A percentile compares a stretch with the other conserved stretches of the same genome.
These are phyloP conservation scores for Lasioglossum baleicum DNA, from an alignment of 1,140 invertebrate species.

Conservation along the genomic window DNA sequence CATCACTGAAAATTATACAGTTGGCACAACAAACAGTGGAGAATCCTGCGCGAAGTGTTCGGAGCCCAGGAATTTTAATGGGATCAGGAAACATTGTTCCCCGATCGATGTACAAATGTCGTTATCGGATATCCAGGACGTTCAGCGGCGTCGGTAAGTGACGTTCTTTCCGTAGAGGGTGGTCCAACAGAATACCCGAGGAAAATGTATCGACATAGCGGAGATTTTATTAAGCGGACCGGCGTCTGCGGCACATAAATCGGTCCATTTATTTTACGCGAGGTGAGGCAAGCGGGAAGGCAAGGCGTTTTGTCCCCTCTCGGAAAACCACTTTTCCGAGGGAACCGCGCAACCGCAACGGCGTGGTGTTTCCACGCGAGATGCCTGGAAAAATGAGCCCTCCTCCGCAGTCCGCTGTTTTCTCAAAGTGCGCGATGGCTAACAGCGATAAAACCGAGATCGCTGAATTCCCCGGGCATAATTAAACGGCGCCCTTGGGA, in stretches of 20 bases:
- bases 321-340: conserved; percentile 43
- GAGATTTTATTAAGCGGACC: conserved; percentile 66
- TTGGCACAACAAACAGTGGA: too few species aligned
- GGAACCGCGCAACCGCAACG: not conserved
- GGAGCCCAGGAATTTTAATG: not conserved
- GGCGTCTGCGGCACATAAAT: conserved; percentile 59
- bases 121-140: not conserved
- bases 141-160: not conserved
- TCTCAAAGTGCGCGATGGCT: conserved; percentile 12
- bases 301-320: conserved; percentile 27
- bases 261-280: conserved; percentile 71
- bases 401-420: conserved; percentile 2
- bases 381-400: conserved; percentile 34
- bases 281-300: not conserved
- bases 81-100: not conserved
- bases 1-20: too few species aligned
- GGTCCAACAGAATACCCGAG: conserved; percentile 1
- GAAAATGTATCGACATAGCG: conserved; percentile 59
- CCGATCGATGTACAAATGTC: not conserved
- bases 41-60: not conserved
- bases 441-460: conserved; percentile 56
- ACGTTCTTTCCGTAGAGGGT: not conserved
- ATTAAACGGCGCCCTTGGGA: conserved; percentile 47
- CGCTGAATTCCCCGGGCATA: conserved; percentile 58
- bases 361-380: not conserved